Conservation (phyloP, 2,888 invertebrate genomes). For the Chymomyza amoena region DNA sequence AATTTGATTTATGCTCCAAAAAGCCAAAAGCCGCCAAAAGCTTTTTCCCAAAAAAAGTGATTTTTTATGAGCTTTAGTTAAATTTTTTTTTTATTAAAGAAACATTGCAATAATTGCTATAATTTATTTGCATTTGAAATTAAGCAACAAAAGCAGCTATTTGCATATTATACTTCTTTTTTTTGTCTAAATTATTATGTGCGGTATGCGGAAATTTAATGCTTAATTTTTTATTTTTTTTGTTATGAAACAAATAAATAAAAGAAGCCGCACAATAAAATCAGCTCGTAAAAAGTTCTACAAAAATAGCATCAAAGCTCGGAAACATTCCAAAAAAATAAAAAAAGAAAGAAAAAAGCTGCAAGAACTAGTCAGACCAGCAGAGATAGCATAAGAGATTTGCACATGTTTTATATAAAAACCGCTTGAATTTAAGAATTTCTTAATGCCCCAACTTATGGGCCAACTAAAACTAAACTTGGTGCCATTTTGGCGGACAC, state of each 20-base stretch:
- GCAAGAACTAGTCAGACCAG: constrained; percentile 53
- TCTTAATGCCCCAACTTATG: constrained; percentile 68
- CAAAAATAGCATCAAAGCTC: background rate
- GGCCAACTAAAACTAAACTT: constrained; percentile 16
- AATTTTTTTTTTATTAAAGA: constrained; percentile 4
- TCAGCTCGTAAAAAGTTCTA: background rate
- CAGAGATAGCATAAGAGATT: constrained; percentile 30
- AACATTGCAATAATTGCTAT: constrained; percentile 57
- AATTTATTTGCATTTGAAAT: constrained; percentile 59
- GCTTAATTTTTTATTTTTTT: constrained; percentile 27
- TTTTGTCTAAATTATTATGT: constrained; percentile 19
- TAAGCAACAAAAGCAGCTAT: constrained; percentile 29
- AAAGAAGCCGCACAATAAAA: constrained; percentile 4
- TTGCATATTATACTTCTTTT: constrained; percentile 45
- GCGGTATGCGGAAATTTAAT: constrained; percentile 60
- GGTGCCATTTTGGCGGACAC: constrained; percentile 17
- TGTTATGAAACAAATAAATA: constrained; percentile 34
- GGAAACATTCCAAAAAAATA: constrained; percentile 40
- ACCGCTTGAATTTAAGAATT: constrained; percentile 53
- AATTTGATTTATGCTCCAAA: constrained; percentile 53
- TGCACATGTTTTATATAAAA: constrained; percentile 52
- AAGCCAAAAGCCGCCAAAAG: background rate
- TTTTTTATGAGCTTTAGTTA: constrained; percentile 3
- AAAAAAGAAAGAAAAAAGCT: constrained; percentile 19
- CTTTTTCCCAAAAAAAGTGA: background rate